Conservation (phyloP, 2,797 vertebrate genomes). For the Ambastaia sidthimunki region DNA sequence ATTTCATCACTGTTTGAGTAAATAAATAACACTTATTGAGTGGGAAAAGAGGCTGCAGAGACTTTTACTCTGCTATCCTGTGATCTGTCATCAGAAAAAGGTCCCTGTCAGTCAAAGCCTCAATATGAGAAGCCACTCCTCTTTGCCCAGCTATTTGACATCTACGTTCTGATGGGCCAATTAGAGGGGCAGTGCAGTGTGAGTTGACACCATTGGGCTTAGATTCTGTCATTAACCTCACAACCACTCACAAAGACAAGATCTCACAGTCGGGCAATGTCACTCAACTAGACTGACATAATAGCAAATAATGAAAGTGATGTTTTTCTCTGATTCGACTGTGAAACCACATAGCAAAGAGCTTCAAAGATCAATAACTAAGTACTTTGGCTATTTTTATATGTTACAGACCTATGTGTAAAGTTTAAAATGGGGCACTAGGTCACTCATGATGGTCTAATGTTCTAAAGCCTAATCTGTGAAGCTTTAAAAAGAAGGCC, state of each 20-base stretch:
- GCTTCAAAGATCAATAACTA: background rate
- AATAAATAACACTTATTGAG: slow-evolving; percentile 30
- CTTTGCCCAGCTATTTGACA: slow-evolving; percentile 6
- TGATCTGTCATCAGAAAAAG: slow-evolving; percentile 42
- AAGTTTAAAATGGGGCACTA: background rate
- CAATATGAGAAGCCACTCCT: background rate
- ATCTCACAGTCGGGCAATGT: background rate
- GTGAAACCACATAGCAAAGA: background rate
- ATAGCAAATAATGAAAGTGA: background rate
- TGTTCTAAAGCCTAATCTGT: too few species aligned
- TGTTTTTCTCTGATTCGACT: background rate
- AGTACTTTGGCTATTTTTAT: background rate
- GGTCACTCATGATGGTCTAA: background rate
- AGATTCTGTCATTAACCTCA: slow-evolving; percentile 16
- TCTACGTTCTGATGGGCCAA: slow-evolving; percentile 37
- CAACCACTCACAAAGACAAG: background rate
- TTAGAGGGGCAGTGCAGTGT: slow-evolving; percentile 22
- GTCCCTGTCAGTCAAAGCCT: slow-evolving; percentile 19
- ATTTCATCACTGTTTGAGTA: slow-evolving; percentile 28
- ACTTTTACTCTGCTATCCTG: slow-evolving; percentile 7
- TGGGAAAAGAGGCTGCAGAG: slow-evolving; percentile 19
- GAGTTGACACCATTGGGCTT: slow-evolving; percentile 1
- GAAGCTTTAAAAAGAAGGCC: background rate
- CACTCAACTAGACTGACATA: slow-evolving; percentile 9
- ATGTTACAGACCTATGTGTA: background rate